phyloP scores from a whole-genome alignment of 2,113 vertebrate species.

The Pyrgilauda ruficollis region DNA sequence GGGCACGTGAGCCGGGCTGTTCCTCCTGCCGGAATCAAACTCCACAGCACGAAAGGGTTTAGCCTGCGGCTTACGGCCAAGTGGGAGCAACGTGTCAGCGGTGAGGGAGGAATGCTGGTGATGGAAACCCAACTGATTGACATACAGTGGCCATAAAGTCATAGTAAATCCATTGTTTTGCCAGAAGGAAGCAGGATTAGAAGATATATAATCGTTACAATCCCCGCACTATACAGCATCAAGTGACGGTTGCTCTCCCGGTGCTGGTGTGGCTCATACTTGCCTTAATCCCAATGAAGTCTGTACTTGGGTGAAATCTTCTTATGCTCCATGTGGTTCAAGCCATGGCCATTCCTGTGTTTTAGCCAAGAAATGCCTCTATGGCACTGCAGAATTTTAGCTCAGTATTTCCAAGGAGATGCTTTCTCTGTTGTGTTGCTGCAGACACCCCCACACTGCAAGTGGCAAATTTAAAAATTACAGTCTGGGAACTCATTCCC shows the following conservation, averaged over 20 bases:
- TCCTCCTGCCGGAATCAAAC: slow-evolving; percentile 55
- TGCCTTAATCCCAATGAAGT: background rate
- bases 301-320: background rate
- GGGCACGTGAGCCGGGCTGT: slow-evolving; percentile 47
- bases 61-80: slow-evolving; percentile 61
- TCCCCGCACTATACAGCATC: background rate
- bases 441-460: background rate
- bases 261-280: background rate
- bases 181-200: slow-evolving; percentile 64
- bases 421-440: background rate
- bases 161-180: slow-evolving; percentile 66
- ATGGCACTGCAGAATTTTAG: background rate
- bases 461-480: background rate
- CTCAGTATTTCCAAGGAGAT: background rate
- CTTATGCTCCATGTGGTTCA: background rate
- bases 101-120: slow-evolving; percentile 57
- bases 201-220: slow-evolving; percentile 56
- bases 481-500: background rate
- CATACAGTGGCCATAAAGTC: slow-evolving; percentile 39
- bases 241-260: background rate
- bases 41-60: slow-evolving; percentile 59
- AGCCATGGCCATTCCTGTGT: background rate
- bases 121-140: slow-evolving; percentile 58
- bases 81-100: slow-evolving; percentile 62
- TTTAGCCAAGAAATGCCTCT: background rate